These are phyloP conservation scores for Castor canadensis DNA, from an alignment of 2,113 vertebrate species.

Conservation along the genomic window DNA sequence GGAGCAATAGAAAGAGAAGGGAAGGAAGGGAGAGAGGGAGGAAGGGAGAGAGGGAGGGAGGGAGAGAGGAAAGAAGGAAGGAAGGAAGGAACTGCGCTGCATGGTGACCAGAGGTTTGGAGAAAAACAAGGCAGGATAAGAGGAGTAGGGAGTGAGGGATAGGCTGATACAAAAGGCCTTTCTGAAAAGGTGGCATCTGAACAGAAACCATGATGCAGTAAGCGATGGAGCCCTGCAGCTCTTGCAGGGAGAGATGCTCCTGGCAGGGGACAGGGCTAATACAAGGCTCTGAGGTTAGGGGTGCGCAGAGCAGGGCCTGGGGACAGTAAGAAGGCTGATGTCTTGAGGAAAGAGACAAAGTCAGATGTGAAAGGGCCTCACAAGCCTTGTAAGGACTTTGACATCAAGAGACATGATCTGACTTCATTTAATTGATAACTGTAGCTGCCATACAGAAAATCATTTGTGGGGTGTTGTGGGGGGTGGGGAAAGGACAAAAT, in stretches of 20 bases:
- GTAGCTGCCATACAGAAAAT: not conserved
- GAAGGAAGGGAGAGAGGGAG: not conserved
- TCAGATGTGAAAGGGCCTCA: too few relatives aligned
- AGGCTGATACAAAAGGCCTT: not conserved
- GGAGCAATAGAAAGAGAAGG: not conserved
- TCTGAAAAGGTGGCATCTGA: not conserved
- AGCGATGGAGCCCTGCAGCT: not conserved
- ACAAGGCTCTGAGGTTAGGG: not conserved
- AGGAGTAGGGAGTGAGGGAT: too few relatives aligned
- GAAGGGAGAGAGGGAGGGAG: not conserved
- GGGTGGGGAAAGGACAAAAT: not conserved
- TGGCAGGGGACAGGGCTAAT: not conserved
- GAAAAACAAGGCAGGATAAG: too few relatives aligned
- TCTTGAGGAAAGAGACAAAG: not conserved
- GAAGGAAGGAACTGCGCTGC: not conserved
- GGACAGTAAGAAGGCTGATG: not conserved
- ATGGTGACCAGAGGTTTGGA: too few relatives aligned
- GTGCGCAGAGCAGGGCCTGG: not conserved
- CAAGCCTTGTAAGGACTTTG: not conserved
- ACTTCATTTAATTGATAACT: not conserved
- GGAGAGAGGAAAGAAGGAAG: not conserved
- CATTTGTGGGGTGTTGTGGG: fast-evolving
- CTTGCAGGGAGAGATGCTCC: not conserved
- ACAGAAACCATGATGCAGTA: not conserved
- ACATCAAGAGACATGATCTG: not conserved